Base-by-base conservation (phyloP, 2,797 vertebrate genomes). In the Crocodylus rhombifer region DNA sequence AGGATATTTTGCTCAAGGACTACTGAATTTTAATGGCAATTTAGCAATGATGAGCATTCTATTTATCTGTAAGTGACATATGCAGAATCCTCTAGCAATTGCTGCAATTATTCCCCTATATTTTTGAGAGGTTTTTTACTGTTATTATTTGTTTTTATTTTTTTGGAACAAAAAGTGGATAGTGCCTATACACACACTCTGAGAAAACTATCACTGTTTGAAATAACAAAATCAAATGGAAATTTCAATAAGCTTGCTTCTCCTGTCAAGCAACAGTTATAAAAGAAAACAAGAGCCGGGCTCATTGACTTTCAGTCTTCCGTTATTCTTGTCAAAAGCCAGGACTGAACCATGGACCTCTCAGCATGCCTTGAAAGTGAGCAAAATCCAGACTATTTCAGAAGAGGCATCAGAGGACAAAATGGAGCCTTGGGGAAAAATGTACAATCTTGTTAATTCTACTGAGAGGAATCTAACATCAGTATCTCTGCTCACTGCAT, bases 391-490 rank as follows among this genome's bases (percentile, higher is more conserved):
- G 4, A 28, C 23, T 71, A 0, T 57, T 87, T 84, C 56, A 89
- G 23, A 58, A 23, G 2, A 25, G 4, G 7, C 26, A 61, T 21
- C 15, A 5, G 7, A 86, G 3, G 9, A 2, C 28, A 58, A 28
- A 78, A 23, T 2, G 21, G 62, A 30, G 18, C 25, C 17, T 26
- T 18, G 5, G 3, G 6, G 14, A 12, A 51, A 51, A 51, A 16
- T 0, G 33, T 67, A 14, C 0, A 0, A 60, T 3, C 8, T 58
- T 58, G 17, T 55, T 78, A 51, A 5, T 56, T 62, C 8, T 2
- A 55, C 4, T 42, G 7, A 1, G 5, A 20, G 17, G 84, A 23
- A 56, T 87, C 77, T 55, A 86, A 9, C 56, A 33, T 23, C 1
- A 0, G 1, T 57, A 13, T 23, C 14, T 71, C 42, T 23, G 5